Percentiles rank a stretch among this genome's conserved stretches.
Evolutionary conservation across 2,797 vertebrate species (phyloP).

Genomic region (Leucoraja ocellata): DNA sequence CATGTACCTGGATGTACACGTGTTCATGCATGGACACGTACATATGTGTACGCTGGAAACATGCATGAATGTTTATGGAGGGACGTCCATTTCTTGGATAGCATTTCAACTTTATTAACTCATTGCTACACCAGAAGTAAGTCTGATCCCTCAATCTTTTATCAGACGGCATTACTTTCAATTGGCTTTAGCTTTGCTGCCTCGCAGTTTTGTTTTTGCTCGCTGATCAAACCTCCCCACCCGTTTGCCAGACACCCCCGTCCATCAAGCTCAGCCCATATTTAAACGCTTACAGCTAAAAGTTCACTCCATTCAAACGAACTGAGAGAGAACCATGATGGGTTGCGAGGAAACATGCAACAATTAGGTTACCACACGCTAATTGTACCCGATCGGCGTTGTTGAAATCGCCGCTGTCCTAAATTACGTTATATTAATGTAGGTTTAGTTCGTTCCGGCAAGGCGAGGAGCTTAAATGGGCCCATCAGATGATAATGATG

Average conservation of each 20-base stretch:
- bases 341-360: background rate
- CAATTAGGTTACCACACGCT: slow-evolving; percentile 54
- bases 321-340: background rate
- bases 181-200: background rate
- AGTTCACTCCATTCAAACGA: background rate
- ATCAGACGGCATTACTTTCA: background rate
- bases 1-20: background rate
- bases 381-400: slow-evolving; percentile 46
- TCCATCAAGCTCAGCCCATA: background rate
- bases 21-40: background rate
- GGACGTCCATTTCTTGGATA: background rate
- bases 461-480: slow-evolving; percentile 82
- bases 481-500: slow-evolving; percentile 95
- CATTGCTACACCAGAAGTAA: background rate
- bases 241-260: background rate
- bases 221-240: background rate
- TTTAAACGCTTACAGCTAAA: background rate
- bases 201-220: no score
- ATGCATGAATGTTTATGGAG: background rate
- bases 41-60: background rate
- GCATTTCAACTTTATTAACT: background rate
- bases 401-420: slow-evolving; percentile 71
- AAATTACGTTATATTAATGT: slow-evolving; percentile 96
- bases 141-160: background rate
- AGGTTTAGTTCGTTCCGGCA: slow-evolving; percentile 76